A percentile compares a stretch with the other conserved stretches of the same genome.
These are phyloP conservation scores for Sceloporus undulatus DNA, from an alignment of 2,113 vertebrate genomes.

Conservation along the genomic window DNA sequence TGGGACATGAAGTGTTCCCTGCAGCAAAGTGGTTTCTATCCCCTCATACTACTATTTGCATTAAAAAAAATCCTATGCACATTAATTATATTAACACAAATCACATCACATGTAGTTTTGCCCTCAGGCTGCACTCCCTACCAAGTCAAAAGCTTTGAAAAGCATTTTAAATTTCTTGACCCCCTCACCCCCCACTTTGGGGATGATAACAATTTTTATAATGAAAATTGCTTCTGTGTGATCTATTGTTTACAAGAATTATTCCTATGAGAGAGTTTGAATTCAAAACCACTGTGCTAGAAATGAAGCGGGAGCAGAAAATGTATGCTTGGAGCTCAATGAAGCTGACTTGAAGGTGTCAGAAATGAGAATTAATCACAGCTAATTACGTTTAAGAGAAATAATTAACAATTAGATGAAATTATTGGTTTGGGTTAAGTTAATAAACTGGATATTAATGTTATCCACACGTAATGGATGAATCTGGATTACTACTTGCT, in stretches of 20 bases:
- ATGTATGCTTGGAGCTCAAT: slow-evolving; percentile 57
- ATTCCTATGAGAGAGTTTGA: slow-evolving; percentile 50
- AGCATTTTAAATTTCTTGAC: background rate
- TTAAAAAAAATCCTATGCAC: background rate
- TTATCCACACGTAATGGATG: too few relatives aligned
- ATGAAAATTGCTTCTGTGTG: slow-evolving; percentile 52
- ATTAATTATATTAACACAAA: background rate
- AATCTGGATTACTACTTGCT: too few relatives aligned
- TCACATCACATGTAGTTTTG: background rate
- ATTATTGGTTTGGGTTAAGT: too few relatives aligned
- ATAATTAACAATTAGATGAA: too few relatives aligned
- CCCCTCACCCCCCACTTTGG: slow-evolving; percentile 28
- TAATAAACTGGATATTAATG: too few relatives aligned
- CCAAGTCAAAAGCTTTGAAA: slow-evolving; percentile 17
- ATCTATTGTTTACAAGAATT: slow-evolving; percentile 62
- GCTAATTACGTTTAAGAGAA: slow-evolving; percentile 51
- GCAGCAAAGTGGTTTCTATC: too few relatives aligned
- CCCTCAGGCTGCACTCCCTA: slow-evolving; percentile 42
- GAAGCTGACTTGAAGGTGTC: slow-evolving; percentile 48
- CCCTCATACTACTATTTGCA: background rate
- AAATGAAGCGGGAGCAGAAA: slow-evolving; percentile 64
- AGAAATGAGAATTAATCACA: slow-evolving; percentile 64
- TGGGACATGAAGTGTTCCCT: too few relatives aligned
- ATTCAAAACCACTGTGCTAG: slow-evolving; percentile 54
- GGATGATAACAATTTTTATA: slow-evolving; percentile 38